These are phyloP conservation scores for Myiothlypis coronata DNA, from an alignment of 2,797 vertebrate genomes.

Conservation along the genomic window DNA sequence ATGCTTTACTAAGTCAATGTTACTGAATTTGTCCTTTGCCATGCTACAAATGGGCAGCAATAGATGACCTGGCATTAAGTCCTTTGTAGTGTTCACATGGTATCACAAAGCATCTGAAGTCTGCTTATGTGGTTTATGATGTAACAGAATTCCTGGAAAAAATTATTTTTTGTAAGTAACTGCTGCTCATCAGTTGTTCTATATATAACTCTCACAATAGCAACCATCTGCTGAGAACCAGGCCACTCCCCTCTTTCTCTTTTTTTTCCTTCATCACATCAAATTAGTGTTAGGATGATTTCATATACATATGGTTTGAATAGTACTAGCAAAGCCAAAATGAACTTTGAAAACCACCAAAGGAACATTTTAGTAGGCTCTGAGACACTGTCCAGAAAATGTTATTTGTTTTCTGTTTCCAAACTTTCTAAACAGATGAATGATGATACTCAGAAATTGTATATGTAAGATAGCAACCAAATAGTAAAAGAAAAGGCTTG, in stretches of 20 bases:
- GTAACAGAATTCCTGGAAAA: constrained; percentile 42
- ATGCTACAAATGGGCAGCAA: not conserved
- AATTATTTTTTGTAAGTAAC: constrained; percentile 41
- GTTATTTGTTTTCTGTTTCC: not conserved
- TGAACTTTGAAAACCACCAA: constrained; percentile 6
- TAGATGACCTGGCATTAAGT: constrained; percentile 1
- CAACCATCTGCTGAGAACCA: constrained; percentile 32
- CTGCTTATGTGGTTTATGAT: constrained; percentile 35
- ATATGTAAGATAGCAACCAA: not conserved
- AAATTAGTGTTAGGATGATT: constrained; percentile 44
- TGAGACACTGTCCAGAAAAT: not conserved
- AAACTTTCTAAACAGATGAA: not conserved
- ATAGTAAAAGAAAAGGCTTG: not conserved
- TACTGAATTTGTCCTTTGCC: not conserved
- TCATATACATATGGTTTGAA: constrained; percentile 32
- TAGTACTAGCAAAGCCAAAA: constrained; percentile 26
- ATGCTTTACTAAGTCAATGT: not conserved
- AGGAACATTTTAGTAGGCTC: not conserved
- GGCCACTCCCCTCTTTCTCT: not conserved
- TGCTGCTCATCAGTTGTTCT: constrained; percentile 29
- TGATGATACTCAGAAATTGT: not conserved
- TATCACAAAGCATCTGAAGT: not conserved
- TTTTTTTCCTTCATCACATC: constrained; percentile 18
- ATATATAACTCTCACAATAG: constrained; percentile 55
- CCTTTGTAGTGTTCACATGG: not conserved